These are phyloP conservation scores for Hypotaenidia philippensis DNA, from an alignment of 2,797 vertebrate species.

Conservation along the genomic window DNA sequence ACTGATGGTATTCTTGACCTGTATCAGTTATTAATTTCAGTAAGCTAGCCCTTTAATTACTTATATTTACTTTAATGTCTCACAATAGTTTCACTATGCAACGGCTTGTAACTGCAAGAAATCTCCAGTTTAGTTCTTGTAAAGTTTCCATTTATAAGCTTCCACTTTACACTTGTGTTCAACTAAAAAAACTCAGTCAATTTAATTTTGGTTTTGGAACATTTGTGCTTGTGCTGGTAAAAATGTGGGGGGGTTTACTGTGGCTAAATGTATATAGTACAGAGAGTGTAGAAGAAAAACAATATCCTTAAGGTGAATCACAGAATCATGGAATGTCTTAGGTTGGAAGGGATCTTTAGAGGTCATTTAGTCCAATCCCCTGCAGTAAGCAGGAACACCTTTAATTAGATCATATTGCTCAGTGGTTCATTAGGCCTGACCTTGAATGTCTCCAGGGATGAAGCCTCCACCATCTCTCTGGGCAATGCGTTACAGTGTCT, in stretches of 20 bases:
- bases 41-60: not conserved
- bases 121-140: not conserved
- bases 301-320: not conserved
- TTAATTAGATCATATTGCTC: too few species aligned
- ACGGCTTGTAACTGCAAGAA: not conserved
- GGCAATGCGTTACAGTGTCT: too few species aligned
- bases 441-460: too few species aligned
- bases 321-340: too few species aligned
- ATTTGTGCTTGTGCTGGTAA: not conserved
- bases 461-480: too few species aligned
- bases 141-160: not conserved
- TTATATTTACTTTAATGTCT: not conserved
- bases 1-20: not conserved
- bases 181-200: not conserved
- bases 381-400: too few species aligned
- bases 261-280: not conserved
- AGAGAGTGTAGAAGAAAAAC: not conserved
- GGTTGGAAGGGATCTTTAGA: too few species aligned
- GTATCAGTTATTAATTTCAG: not conserved
- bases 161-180: not conserved
- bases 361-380: too few species aligned
- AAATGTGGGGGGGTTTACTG: not conserved
- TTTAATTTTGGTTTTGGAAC: not conserved
- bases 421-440: too few species aligned
- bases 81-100: not conserved